These are phyloP conservation scores for Chroicocephalus ridibundus DNA, from an alignment of 2,113 vertebrate species.

Conservation along the genomic window DNA sequence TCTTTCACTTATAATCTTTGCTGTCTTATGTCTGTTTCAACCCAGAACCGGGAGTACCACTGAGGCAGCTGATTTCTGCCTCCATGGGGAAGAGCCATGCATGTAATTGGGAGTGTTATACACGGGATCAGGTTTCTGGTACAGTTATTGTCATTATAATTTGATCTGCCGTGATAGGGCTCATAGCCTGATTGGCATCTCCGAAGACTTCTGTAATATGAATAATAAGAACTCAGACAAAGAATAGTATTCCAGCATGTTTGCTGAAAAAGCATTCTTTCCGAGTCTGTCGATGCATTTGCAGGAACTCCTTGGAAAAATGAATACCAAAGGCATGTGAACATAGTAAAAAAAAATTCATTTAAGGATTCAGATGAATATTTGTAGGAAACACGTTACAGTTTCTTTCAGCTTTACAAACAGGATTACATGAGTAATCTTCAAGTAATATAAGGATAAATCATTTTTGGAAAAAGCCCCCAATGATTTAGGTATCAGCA, in stretches of 20 bases:
- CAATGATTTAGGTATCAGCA: conserved; percentile 47
- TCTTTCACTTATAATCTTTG: not conserved
- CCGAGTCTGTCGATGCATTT: not conserved
- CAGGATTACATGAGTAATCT: conserved; percentile 69
- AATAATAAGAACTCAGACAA: not conserved
- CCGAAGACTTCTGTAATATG: not conserved
- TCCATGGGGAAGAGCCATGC: not conserved
- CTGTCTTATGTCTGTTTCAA: not conserved
- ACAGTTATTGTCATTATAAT: not conserved
- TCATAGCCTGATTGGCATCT: not conserved
- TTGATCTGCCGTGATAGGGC: not conserved
- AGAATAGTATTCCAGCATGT: not conserved
- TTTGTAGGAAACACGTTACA: conserved; percentile 8
- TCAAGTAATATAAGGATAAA: conserved; percentile 55
- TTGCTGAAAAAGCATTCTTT: not conserved
- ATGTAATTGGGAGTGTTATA: not conserved
- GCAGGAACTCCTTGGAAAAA: not conserved
- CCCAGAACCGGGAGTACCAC: not conserved
- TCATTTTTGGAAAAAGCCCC: conserved; percentile 39
- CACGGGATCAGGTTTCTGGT: not conserved
- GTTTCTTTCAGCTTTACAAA: conserved; percentile 57
- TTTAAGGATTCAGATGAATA: conserved; percentile 21
- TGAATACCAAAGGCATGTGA: not conserved
- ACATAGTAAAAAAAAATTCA: not conserved
- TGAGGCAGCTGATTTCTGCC: not conserved